Conservation (phyloP, 2,888 invertebrate species). For the Theodoxus fluviatilis region DNA sequence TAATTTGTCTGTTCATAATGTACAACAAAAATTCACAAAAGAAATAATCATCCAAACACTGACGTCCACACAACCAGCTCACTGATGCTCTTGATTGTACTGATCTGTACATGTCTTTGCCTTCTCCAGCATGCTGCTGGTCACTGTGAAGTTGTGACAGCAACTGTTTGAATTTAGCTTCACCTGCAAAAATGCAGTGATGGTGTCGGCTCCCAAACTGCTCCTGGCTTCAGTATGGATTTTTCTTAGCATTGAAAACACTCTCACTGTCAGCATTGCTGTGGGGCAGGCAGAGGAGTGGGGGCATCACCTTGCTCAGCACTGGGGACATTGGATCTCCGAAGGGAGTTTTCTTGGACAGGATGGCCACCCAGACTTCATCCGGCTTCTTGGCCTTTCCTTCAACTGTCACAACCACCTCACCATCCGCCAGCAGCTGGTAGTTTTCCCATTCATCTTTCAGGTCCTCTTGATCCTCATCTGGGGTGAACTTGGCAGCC, state of each 20-base stretch:
- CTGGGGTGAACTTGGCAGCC: neutral
- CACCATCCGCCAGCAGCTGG: neutral
- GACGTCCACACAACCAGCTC: too few relatives aligned
- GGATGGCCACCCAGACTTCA: too few relatives aligned
- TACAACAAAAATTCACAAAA: too few relatives aligned
- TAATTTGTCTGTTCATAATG: too few relatives aligned
- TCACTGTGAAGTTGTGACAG: too few relatives aligned
- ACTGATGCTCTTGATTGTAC: too few relatives aligned
- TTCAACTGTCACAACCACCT: too few relatives aligned
- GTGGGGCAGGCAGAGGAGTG: neutral
- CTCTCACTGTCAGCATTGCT: neutral
- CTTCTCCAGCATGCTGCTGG: too few relatives aligned
- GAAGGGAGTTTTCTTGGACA: too few relatives aligned
- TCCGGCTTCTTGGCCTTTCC: too few relatives aligned
- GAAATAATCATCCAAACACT: too few relatives aligned
- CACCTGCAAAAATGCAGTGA: neutral
- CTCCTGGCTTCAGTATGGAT: neutral
- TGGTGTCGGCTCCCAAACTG: neutral
- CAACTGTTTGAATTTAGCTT: neutral
- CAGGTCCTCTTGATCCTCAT: neutral
- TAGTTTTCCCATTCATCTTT: neutral
- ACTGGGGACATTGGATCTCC: neutral
- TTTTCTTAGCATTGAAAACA: neutral
- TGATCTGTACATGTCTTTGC: too few relatives aligned
- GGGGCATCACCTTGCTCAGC: neutral